Evolutionary conservation across 2,113 vertebrate species (phyloP), one percentile per base, ranked within the genome.

Genomic region (Misgurnus mizolepis): DNA sequence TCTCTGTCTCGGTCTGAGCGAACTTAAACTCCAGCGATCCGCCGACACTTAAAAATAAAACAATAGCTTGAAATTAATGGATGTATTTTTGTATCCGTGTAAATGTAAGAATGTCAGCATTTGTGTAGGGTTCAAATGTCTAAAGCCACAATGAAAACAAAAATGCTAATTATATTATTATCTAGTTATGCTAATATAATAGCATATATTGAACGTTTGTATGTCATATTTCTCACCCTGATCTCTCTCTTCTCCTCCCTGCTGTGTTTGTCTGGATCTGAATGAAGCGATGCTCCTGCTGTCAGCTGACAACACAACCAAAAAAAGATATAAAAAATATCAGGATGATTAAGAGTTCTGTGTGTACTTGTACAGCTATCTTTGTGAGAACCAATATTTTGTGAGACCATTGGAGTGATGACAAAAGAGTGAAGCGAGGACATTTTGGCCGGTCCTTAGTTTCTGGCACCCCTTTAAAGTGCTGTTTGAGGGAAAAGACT

Each of bases 21-120:
- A 90, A 71, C 75, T 90, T 0, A 85, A 77, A 80, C 71, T 87
- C 82, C 87, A 84, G 85, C 62, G 73, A 45, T 87, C 89, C 80
- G 49, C 75, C 81, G 43, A 74, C 43, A 5, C 15, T 60, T n/a
- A 22, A 45, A 68, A 39, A 18, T 41, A 17, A 39, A 41, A 4
- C 5, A 0, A 3, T 4, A 0, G 14, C 0, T 17, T 78, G 58
- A 45, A 68, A 56, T 78, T 7, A 60, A 49, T 7, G 4, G 53
- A n/a, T 39, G 40, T 66, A 34, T 69, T 6, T 14, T 7, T 67
- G 64, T 62, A 18, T 68, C 22, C 40, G 34, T 60, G 8, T 60
- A 41, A 22, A 39, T 69, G 76, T 66, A 22, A 22, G 22, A 34
- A 34, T 34, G 27, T 34, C 27, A 34, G 27, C 27, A 34, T 34